Evolutionary conservation across 2,797 vertebrate species (phyloP).

Genomic region (Cossypha dichroa): DNA sequence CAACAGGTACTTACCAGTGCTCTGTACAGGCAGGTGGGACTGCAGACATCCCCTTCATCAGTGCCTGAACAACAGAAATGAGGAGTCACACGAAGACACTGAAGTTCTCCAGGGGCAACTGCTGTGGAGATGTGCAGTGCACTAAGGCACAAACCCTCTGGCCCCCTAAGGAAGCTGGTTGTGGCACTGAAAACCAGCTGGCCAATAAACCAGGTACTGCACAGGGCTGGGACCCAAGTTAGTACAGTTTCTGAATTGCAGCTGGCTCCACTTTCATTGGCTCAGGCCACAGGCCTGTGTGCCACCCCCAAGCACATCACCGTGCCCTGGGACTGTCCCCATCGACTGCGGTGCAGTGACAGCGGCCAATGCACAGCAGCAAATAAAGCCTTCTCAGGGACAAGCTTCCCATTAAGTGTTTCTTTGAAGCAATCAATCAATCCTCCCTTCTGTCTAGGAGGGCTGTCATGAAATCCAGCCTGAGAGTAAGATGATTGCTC

Average conservation of each 20-base stretch:
- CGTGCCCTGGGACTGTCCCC: neutral
- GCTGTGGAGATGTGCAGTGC: neutral
- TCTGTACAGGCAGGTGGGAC: neutral
- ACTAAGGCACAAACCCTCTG: neutral
- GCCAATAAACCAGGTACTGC: neutral
- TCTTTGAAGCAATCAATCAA: neutral
- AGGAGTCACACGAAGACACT: neutral
- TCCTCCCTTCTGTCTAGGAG: neutral
- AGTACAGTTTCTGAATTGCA: neutral
- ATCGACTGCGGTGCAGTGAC: accelerated
- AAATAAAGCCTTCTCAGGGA: neutral
- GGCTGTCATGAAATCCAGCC: neutral
- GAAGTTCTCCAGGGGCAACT: neutral
- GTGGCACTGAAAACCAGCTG: neutral
- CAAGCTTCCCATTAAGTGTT: neutral
- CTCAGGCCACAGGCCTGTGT: neutral
- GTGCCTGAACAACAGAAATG: neutral
- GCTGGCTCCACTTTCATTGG: neutral
- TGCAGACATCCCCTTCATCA: neutral
- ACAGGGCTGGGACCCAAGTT: neutral
- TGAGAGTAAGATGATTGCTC: neutral
- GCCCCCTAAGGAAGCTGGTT: neutral
- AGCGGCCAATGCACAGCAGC: neutral
- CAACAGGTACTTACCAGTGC: neutral
- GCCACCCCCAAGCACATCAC: neutral